These are phyloP conservation scores for Okapia johnstoni DNA, from an alignment of 2,113 vertebrate genomes.

Conservation along the genomic window DNA sequence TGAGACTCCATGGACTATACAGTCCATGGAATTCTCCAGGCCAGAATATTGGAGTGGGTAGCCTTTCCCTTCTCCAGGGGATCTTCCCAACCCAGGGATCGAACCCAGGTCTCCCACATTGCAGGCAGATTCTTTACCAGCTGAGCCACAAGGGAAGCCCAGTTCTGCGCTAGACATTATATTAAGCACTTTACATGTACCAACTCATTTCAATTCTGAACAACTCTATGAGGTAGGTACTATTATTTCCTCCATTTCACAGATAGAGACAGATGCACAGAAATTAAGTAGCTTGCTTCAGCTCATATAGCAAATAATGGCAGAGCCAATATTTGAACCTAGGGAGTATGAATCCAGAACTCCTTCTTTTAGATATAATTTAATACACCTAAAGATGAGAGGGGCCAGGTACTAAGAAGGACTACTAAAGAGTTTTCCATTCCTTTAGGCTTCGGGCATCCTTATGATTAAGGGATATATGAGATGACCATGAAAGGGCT, in stretches of 20 bases:
- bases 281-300: conserved; percentile 6
- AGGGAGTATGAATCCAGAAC: background rate
- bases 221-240: background rate
- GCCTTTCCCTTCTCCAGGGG: background rate
- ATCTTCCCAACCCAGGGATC: background rate
- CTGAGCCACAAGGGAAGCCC: background rate
- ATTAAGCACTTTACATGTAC: background rate
- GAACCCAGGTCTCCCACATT: background rate
- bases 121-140: background rate
- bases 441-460: background rate
- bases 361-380: background rate
- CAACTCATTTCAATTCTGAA: conserved; percentile 37
- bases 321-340: background rate
- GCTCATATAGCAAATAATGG: background rate
- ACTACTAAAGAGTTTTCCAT: background rate
- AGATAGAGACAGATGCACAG: background rate
- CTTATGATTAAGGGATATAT: conserved; percentile 23
- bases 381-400: background rate
- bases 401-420: background rate
- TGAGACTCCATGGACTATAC: background rate
- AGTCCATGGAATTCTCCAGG: background rate
- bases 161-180: background rate
- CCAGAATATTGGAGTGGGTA: background rate
- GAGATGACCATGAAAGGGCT: background rate
- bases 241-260: conserved; percentile 5